Evolutionary conservation across 2,888 invertebrate species (phyloP).

Genomic region (Trichacis sp.): DNA sequence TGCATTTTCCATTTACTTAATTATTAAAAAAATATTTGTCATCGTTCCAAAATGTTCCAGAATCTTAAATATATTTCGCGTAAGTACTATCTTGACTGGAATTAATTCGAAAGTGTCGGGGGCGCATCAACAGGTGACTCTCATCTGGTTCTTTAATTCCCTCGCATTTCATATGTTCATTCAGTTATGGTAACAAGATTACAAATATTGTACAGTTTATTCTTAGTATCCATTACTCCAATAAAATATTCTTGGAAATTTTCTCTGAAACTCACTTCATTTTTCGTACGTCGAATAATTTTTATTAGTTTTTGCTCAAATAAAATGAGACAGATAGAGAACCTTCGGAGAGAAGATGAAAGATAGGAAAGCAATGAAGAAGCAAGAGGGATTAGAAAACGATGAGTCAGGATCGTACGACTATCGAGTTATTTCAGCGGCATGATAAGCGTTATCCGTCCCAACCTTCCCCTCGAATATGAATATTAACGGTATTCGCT

Average conservation of each 20-base stretch:
- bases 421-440: conserved; percentile 65
- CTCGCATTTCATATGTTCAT: too few species aligned
- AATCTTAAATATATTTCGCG: too few species aligned
- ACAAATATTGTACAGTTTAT: too few species aligned
- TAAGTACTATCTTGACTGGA: too few species aligned
- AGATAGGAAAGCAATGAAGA: conserved; percentile 1
- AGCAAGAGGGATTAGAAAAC: conserved; percentile 53
- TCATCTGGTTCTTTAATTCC: too few species aligned
- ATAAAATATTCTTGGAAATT: background rate
- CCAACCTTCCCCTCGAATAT: conserved; percentile 54
- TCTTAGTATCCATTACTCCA: background rate
- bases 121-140: too few species aligned
- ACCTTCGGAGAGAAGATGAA: conserved; percentile 31
- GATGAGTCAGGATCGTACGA: conserved; percentile 58
- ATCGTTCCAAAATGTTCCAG: too few species aligned
- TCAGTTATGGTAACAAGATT: too few species aligned
- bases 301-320: conserved; percentile 25
- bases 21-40: too few species aligned
- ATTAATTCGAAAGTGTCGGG: too few species aligned
- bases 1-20: too few species aligned
- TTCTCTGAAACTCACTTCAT: conserved; percentile 2
- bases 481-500: conserved; percentile 63
- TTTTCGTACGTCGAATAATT: conserved; percentile 15
- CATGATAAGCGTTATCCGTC: conserved; percentile 63
- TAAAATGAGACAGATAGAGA: conserved; percentile 35